Conservation (phyloP, 1,140 invertebrate species). For the Paralvinella palmiformis region DNA sequence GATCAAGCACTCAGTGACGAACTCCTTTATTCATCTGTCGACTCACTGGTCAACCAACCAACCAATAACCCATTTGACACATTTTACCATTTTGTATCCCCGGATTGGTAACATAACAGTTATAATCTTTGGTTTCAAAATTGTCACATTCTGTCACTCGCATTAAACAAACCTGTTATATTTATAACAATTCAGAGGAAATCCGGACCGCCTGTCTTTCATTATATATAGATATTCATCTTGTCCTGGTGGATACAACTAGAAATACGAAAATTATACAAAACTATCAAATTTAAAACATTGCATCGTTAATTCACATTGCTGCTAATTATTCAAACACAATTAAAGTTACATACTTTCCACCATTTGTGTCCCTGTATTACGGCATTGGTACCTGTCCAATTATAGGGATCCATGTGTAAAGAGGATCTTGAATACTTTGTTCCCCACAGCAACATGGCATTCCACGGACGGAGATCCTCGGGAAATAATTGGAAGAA, state of each 20-base stretch:
- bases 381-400: conserved; percentile 47
- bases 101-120: too few species aligned
- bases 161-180: conserved; percentile 51
- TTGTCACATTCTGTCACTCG: too few species aligned
- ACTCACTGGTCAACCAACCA: too few species aligned
- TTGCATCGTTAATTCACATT: too few species aligned
- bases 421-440: conserved; percentile 38
- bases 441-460: conserved; percentile 46
- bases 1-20: too few species aligned
- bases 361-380: conserved; percentile 41
- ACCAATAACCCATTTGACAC: too few species aligned
- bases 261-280: too few species aligned
- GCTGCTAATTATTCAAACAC: too few species aligned
- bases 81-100: too few species aligned
- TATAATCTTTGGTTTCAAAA: too few species aligned
- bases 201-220: conserved; percentile 30
- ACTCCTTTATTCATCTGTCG: too few species aligned
- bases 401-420: conserved; percentile 50
- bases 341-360: conserved; percentile 32
- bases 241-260: conserved; percentile 47
- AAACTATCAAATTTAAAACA: too few species aligned
- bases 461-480: conserved; percentile 41
- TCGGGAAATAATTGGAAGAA: conserved; percentile 41
- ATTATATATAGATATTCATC: conserved; percentile 38
- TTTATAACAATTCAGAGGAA: conserved; percentile 44